Conservation (phyloP, 2,113 vertebrate genomes). For the Mystacornis crossleyi region DNA sequence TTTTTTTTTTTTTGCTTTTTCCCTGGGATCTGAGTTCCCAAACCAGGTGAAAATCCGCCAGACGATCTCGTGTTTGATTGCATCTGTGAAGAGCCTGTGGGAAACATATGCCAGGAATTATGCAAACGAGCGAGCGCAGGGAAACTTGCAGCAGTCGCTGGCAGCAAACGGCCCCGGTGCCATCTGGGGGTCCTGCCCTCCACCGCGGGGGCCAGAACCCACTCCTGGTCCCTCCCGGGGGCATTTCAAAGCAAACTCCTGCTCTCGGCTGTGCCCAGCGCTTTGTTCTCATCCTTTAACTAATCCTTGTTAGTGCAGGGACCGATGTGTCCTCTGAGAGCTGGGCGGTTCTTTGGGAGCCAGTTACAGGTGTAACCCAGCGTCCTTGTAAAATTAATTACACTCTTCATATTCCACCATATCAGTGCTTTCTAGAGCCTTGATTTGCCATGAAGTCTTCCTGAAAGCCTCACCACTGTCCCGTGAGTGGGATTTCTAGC, state of each 20-base stretch:
- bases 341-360: neutral
- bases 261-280: neutral
- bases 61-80: neutral
- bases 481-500: neutral
- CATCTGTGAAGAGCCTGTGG: neutral
- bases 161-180: neutral
- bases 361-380: neutral
- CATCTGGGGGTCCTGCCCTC: neutral
- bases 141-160: neutral
- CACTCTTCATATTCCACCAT: neutral
- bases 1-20: neutral
- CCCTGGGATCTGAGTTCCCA: neutral
- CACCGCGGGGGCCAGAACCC: rapidly evolving
- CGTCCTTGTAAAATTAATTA: neutral
- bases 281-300: neutral
- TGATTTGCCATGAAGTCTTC: neutral
- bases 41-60: neutral
- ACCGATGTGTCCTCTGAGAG: neutral
- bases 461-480: neutral
- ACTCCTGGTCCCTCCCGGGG: neutral
- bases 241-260: neutral
- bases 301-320: neutral
- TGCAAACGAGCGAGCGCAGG: rapidly evolving
- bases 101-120: neutral
- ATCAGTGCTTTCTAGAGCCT: neutral